Conservation (phyloP, 2,888 invertebrate species). For the Coenonympha arcania region DNA sequence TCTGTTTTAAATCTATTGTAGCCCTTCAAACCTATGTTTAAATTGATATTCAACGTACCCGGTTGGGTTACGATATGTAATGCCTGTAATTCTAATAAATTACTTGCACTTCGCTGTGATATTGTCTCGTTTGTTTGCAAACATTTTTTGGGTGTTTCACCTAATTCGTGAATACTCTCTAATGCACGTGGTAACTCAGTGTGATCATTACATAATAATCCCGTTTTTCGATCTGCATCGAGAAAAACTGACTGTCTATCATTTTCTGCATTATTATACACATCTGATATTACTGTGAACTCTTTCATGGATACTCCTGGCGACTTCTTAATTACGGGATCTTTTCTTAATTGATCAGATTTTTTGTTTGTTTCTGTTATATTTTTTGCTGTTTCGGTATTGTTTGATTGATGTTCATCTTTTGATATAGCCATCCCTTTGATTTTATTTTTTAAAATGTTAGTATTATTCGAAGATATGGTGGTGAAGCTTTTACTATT, state of each 20-base stretch:
- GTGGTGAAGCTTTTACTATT: not conserved
- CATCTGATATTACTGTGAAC: not conserved
- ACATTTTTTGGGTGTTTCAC: not conserved
- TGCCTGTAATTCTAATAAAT: not conserved
- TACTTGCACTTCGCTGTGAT: not conserved
- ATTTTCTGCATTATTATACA: slow-evolving; percentile 28
- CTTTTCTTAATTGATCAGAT: not conserved
- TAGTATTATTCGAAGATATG: slow-evolving; percentile 2
- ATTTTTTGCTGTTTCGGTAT: not conserved
- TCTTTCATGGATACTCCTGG: slow-evolving; percentile 5
- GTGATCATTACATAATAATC: not conserved
- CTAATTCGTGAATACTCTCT: not conserved
- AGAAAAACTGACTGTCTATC: slow-evolving; percentile 24
- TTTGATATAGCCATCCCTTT: not conserved
- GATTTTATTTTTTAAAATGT: not conserved
- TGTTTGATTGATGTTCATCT: not conserved
- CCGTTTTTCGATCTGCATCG: slow-evolving; percentile 6
- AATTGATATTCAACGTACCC: slow-evolving; percentile 42
- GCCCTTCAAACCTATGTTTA: slow-evolving; percentile 45
- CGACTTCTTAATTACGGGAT: not conserved
- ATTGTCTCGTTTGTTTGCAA: not conserved
- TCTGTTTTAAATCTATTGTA: slow-evolving; percentile 15
- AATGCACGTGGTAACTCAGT: not conserved
- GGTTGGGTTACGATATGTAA: slow-evolving; percentile 33
- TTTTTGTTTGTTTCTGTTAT: not conserved